Percentiles rank a stretch among this genome's conserved stretches.
phyloP scores from a whole-genome alignment of 2,888 invertebrate species.

The Holacanthella duospinosa region DNA sequence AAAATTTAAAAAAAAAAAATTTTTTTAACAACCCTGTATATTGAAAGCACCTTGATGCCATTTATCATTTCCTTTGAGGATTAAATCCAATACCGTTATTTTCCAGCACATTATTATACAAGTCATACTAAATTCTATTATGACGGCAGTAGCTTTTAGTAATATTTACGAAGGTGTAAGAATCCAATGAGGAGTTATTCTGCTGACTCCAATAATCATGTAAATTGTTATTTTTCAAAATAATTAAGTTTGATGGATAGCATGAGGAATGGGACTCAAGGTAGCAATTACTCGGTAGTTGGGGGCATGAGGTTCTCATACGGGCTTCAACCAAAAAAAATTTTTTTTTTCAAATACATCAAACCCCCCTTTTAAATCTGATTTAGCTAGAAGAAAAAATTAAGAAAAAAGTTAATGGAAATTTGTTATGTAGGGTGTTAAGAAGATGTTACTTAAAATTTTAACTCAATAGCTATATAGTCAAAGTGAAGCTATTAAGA shows the following conservation, averaged over 20 bases:
- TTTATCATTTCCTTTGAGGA: background rate
- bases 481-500: background rate
- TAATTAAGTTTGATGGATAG: constrained; percentile 5
- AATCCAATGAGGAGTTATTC: background rate
- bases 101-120: background rate
- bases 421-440: background rate
- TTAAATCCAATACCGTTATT: background rate
- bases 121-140: background rate
- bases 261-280: background rate
- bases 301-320: background rate
- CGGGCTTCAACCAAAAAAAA: background rate
- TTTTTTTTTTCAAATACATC: no score
- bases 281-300: background rate
- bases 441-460: background rate
- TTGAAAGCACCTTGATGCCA: background rate
- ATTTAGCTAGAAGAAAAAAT: background rate
- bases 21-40: no score
- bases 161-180: background rate
- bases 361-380: background rate
- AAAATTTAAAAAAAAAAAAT: no score
- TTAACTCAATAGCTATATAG: background rate
- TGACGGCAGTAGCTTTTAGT: background rate
- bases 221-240: constrained; percentile 1
- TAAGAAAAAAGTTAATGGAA: background rate
- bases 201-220: background rate